Conservation (phyloP, 2,113 vertebrate genomes). For the Anser brachyrhynchus region DNA sequence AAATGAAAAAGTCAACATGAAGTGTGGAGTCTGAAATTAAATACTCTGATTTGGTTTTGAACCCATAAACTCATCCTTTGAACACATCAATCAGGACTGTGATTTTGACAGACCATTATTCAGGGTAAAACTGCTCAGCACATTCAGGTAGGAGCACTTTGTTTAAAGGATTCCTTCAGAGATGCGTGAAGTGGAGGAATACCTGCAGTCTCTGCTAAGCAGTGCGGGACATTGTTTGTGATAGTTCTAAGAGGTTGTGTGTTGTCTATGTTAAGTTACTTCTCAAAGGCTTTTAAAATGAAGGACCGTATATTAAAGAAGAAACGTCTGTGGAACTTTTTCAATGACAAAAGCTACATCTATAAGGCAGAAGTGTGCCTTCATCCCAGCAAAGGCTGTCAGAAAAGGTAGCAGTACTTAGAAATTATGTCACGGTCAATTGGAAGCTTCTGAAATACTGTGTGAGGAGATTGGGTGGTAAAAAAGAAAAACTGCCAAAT, state of each 20-base stretch:
- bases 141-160: neutral
- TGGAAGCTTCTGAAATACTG: neutral
- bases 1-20: neutral
- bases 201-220: neutral
- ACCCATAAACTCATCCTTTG: neutral
- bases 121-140: neutral
- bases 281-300: conserved; percentile 14
- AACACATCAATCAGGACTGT: neutral
- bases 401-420: neutral
- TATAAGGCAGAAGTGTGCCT: neutral
- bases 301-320: neutral
- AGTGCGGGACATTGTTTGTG: neutral
- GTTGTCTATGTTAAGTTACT: neutral
- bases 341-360: neutral
- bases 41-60: neutral
- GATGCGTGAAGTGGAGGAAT: neutral
- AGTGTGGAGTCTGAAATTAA: neutral
- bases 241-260: neutral
- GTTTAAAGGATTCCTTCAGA: neutral
- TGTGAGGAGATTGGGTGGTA: neutral
- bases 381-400: neutral
- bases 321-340: neutral
- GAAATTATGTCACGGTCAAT: neutral
- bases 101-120: neutral
- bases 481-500: neutral